These are phyloP conservation scores for Mycetomoellerius zeteki DNA, from an alignment of 1,140 invertebrate genomes.

Conservation along the genomic window DNA sequence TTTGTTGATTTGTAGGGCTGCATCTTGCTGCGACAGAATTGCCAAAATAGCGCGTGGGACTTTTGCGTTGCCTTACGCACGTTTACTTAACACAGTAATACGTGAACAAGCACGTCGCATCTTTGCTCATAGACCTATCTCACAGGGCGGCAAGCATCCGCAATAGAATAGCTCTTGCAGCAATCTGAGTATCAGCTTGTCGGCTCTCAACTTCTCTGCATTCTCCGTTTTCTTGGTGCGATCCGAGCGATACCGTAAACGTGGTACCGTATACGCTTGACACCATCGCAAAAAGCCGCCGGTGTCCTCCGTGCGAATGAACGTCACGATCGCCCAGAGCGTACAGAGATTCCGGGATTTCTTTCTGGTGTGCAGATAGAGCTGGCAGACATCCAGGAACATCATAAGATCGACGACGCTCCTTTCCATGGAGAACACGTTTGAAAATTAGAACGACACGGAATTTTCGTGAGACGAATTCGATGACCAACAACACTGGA, in stretches of 20 bases:
- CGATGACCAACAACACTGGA: not conserved
- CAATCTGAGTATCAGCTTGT: constrained; percentile 77
- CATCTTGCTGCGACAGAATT: constrained; percentile 5
- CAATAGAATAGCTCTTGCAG: constrained; percentile 81
- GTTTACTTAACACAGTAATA: not conserved
- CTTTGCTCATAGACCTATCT: constrained; percentile 67
- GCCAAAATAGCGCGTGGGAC: not conserved
- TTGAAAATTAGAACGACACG: not conserved
- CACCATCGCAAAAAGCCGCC: constrained; percentile 81
- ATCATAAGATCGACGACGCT: constrained; percentile 81
- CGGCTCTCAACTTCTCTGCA: constrained; percentile 67
- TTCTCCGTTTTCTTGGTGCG: not conserved
- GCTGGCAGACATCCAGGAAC: constrained; percentile 83
- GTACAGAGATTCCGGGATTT: constrained; percentile 77
- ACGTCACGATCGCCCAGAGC: constrained; percentile 84
- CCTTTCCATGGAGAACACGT: constrained; percentile 68
- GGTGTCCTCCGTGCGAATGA: constrained; percentile 82
- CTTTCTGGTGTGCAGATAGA: constrained; percentile 81
- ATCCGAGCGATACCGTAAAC: constrained; percentile 77
- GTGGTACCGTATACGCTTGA: constrained; percentile 76
- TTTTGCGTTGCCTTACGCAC: not conserved
- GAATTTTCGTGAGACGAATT: not conserved
- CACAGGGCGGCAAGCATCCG: constrained; percentile 77
- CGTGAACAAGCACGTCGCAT: not conserved
- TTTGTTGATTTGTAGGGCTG: not conserved